Evolutionary conservation across 2,113 vertebrate species (phyloP), one percentile per base, ranked within the genome.

Genomic region (Polypterus bichir): DNA sequence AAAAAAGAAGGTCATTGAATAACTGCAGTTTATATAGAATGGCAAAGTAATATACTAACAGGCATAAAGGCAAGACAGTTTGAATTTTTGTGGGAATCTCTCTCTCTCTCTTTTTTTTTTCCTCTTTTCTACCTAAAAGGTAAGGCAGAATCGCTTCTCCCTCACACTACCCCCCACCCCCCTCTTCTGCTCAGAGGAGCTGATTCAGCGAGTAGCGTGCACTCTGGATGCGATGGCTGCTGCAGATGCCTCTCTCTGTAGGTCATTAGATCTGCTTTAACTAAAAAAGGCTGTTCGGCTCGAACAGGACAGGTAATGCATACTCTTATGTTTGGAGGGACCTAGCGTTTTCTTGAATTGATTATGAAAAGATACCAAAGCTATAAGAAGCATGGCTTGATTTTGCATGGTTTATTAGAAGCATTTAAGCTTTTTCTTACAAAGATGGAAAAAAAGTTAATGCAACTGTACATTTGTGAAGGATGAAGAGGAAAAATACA

Each of bases 131-230:
- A 27, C 67, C 72, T 84, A 82, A 70, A 89, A 91, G 87, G 86
- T 88, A 81, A 87, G 79, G 82, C 79, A 76, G 71, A 68, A 83
- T 78, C 80, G 75, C 62, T 72, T 73, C 73, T 67, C 70, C 66
- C 70, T 60, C 57, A 68, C 65, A 62, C 10, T 44, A 69, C 67
- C 70, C 60, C 54, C 59, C 66, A 66, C 69, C 64, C 73, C 72
- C 72, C 70, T 76, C 78, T 82, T 79, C 73, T 76, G 79, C 83
- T 80, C 79, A 74, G 87, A 89, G 88, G 83, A 90, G 89, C 89
- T 92, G 88, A 93, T 83, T 91, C 91, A 94, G 92, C 84, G 76
- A 88, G 85, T 77, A 79, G 81, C 83, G 79, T 83, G 79, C 83
- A 77, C 82, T 81, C 81, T 76, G 71, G 78, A 82, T 68, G 82